Conservation (phyloP, 2,113 vertebrate genomes). For the Hippocampus zosterae region DNA sequence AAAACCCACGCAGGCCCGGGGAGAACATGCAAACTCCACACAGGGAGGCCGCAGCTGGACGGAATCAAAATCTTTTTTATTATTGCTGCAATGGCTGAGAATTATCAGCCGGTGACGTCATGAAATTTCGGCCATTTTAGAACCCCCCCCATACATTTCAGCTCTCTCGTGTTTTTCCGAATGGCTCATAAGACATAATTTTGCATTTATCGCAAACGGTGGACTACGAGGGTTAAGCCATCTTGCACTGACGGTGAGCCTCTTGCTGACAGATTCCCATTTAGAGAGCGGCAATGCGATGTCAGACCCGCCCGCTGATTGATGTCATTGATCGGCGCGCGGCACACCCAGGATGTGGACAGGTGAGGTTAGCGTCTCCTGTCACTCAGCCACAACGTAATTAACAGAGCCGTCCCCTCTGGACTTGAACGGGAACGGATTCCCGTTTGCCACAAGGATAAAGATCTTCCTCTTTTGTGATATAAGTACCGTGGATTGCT, state of each 20-base stretch:
- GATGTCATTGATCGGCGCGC: constrained; percentile 39
- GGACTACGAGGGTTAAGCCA: no score
- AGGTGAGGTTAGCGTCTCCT: constrained; percentile 46
- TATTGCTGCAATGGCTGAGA: no score
- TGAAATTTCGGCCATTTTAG: no score
- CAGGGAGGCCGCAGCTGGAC: no score
- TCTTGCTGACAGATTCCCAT: constrained; percentile 30
- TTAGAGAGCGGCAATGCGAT: constrained; percentile 10
- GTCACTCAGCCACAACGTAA: constrained; percentile 57
- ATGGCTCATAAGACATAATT: no score
- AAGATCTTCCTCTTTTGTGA: not conserved
- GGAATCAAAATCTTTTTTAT: no score
- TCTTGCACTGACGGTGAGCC: not conserved
- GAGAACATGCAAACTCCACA: no score
- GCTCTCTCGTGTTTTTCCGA: no score
- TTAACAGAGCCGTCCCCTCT: constrained; percentile 59
- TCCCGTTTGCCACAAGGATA: constrained; percentile 16
- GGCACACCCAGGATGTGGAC: constrained; percentile 26
- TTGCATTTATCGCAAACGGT: no score
- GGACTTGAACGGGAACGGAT: constrained; percentile 54
- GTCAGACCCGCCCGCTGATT: constrained; percentile 38
- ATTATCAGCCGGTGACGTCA: no score
- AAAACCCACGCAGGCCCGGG: no score
- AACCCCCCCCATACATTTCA: no score
- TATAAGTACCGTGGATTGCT: not conserved